These are phyloP conservation scores for Ophioninae sp. DNA, from an alignment of 2,888 invertebrate species.

Conservation along the genomic window DNA sequence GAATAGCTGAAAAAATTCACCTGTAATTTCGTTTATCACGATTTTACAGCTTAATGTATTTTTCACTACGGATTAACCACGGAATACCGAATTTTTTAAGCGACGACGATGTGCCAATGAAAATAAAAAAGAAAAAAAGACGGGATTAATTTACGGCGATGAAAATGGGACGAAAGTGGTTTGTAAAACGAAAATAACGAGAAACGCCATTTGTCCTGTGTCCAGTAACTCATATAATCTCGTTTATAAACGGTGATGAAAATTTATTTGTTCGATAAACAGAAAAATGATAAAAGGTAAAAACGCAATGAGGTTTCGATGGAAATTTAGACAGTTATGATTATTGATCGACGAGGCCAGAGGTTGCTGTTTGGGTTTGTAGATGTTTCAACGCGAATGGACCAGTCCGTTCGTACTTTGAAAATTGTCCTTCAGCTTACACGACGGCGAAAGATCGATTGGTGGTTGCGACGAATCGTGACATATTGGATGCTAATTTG, in stretches of 20 bases:
- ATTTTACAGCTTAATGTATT: neutral
- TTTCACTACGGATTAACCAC: neutral
- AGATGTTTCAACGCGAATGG: too few species aligned
- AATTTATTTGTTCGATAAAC: too few species aligned
- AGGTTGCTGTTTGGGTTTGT: too few species aligned
- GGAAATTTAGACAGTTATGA: too few species aligned
- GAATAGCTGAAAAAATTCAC: neutral
- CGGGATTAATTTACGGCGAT: neutral
- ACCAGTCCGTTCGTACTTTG: neutral
- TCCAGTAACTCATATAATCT: too few species aligned
- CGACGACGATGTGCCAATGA: neutral
- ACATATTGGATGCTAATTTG: neutral
- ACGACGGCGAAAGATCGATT: neutral
- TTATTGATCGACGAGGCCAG: too few species aligned
- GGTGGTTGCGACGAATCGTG: neutral
- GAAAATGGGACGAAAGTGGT: neutral
- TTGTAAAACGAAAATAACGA: neutral
- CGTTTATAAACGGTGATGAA: too few species aligned
- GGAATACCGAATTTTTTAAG: neutral
- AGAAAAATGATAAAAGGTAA: too few species aligned
- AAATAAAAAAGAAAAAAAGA: too few species aligned
- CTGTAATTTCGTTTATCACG: neutral
- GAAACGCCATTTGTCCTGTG: neutral
- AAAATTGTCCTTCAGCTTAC: neutral
- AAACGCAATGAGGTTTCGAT: too few species aligned